A percentile compares a stretch with the other conserved stretches of the same genome.
Conservation (phyloP, 2,113 vertebrate species). For the Nettapus auritus region DNA sequence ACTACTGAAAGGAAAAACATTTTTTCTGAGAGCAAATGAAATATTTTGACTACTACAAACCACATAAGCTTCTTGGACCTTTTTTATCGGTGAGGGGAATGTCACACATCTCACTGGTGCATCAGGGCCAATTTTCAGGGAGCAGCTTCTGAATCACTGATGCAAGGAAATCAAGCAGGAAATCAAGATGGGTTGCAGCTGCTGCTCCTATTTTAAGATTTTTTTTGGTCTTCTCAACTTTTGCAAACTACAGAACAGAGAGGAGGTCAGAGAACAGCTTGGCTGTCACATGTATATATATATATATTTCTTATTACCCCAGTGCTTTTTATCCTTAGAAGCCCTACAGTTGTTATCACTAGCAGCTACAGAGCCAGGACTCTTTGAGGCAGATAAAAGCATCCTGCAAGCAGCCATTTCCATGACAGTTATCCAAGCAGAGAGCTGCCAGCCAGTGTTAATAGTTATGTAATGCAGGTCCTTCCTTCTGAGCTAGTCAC, state of each 20-base stretch:
- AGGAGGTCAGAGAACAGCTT: not conserved
- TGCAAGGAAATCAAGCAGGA: not conserved
- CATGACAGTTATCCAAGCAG: not conserved
- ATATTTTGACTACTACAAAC: not conserved
- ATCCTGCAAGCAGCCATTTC: not conserved
- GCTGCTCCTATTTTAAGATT: not conserved
- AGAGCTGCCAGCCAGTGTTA: not conserved
- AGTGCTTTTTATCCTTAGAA: not conserved
- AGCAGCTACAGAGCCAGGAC: not conserved
- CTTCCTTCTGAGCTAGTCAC: not conserved
- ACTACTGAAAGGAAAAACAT: slow-evolving; percentile 31
- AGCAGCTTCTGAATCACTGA: not conserved
- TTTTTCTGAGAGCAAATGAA: not conserved
- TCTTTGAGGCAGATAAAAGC: not conserved
- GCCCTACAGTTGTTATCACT: not conserved
- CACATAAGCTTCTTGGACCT: not conserved
- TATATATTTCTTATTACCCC: not conserved
- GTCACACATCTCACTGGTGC: not conserved
- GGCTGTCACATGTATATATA: not conserved
- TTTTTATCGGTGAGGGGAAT: not conserved
- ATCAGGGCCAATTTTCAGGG: not conserved
- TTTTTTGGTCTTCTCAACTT: not conserved
- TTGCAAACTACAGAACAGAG: not conserved
- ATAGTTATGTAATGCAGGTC: not conserved
- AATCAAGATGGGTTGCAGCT: not conserved